phyloP scores from a whole-genome alignment of 2,797 vertebrate species.

The Notamacropus eugenii region DNA sequence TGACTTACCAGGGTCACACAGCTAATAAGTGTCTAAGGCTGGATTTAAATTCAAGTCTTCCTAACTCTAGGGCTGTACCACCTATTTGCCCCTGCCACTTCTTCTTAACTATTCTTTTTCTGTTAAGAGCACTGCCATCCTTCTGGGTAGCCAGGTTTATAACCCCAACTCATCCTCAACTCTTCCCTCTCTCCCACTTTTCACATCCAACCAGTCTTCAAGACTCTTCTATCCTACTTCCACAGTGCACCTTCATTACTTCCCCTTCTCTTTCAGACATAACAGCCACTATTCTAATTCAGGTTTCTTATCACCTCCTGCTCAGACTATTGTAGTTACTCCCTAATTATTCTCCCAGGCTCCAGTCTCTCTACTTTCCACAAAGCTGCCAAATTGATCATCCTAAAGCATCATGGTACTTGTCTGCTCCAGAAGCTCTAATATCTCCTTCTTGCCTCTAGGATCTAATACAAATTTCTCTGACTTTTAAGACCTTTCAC shows the following conservation, averaged over 20 bases:
- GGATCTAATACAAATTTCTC: background rate
- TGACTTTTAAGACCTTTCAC: background rate
- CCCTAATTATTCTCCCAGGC: background rate
- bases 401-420: background rate
- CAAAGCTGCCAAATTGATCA: background rate
- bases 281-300: background rate
- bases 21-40: background rate
- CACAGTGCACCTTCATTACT: background rate
- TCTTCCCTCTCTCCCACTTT: background rate
- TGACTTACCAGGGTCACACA: background rate
- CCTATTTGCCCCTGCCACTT: background rate
- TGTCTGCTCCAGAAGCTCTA: background rate
- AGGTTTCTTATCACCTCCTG: background rate
- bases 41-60: background rate
- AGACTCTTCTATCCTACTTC: background rate
- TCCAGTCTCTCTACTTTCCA: background rate
- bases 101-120: background rate
- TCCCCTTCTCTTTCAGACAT: background rate
- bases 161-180: background rate
- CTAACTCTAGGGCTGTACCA: background rate
- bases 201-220: background rate
- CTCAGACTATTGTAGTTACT: background rate
- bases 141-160: background rate
- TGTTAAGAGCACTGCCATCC: background rate
- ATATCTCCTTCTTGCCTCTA: background rate